Percentiles rank a stretch among this genome's conserved stretches.
Conservation (phyloP, 2,797 vertebrate species). For the Mareca strepera region DNA sequence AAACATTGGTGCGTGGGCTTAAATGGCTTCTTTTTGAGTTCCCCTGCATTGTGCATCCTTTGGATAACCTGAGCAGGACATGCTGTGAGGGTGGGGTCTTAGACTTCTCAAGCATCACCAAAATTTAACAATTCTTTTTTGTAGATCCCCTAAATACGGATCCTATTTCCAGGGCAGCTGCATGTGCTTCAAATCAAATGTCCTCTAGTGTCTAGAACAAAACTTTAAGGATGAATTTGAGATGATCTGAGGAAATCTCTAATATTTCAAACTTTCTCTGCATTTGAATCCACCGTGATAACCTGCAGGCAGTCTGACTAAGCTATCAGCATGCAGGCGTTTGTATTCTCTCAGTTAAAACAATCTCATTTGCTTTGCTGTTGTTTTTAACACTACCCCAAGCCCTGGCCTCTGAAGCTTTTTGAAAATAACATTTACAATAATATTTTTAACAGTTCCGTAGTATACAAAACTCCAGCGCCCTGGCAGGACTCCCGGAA, state of each 20-base stretch:
- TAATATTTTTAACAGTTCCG: conserved; percentile 75
- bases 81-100: neutral
- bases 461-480: conserved; percentile 64
- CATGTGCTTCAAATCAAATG: neutral
- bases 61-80: neutral
- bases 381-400: conserved; percentile 49
- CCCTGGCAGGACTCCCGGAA: conserved; percentile 72
- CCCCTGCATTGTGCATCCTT: rapidly evolving
- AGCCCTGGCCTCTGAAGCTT: conserved; percentile 42
- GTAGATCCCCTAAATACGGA: neutral
- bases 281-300: neutral
- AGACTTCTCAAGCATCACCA: rapidly evolving
- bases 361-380: conserved; percentile 45
- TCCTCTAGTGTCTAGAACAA: neutral
- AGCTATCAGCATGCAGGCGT: neutral
- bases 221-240: neutral
- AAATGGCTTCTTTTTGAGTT: neutral
- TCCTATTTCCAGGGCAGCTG: neutral
- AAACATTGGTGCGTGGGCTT: neutral
- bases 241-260: neutral
- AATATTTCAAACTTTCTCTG: neutral
- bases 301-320: neutral
- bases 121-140: neutral
- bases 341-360: neutral
- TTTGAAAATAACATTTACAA: conserved; percentile 67